phyloP scores from a whole-genome alignment of 2,888 invertebrate species.

The Hemaris fuciformis region DNA sequence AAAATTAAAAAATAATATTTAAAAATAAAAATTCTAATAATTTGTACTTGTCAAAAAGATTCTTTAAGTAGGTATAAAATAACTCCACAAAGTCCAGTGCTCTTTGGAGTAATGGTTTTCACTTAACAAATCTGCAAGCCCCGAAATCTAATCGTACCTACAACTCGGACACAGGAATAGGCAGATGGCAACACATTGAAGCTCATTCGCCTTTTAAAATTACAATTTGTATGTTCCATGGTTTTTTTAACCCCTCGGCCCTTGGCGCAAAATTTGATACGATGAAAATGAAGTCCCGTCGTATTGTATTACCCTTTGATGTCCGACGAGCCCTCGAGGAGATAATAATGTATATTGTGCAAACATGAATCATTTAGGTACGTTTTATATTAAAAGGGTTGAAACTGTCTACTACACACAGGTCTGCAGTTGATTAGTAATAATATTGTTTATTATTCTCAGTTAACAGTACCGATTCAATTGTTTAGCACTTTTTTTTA shows the following conservation, averaged over 20 bases:
- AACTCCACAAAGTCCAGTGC: no score
- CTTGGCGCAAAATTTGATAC: background rate
- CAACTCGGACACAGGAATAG: background rate
- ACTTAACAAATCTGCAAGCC: no score
- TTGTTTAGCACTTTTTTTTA: no score
- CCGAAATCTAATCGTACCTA: background rate
- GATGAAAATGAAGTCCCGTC: background rate
- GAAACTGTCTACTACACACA: background rate
- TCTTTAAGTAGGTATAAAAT: no score
- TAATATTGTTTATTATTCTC: no score
- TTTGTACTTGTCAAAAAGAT: no score
- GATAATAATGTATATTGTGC: background rate
- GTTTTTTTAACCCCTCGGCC: background rate
- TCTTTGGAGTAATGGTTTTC: no score
- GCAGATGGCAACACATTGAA: background rate
- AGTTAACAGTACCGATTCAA: no score
- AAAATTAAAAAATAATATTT: no score
- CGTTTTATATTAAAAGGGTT: background rate
- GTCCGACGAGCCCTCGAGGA: conserved; percentile 4
- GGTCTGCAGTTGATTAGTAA: background rate
- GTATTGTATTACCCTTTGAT: background rate
- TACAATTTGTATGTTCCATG: background rate
- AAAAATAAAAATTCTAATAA: no score
- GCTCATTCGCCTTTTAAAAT: background rate
- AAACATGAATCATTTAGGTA: background rate